Conservation (phyloP, 2,888 invertebrate genomes). For the Cataglyphis altisquamis region DNA sequence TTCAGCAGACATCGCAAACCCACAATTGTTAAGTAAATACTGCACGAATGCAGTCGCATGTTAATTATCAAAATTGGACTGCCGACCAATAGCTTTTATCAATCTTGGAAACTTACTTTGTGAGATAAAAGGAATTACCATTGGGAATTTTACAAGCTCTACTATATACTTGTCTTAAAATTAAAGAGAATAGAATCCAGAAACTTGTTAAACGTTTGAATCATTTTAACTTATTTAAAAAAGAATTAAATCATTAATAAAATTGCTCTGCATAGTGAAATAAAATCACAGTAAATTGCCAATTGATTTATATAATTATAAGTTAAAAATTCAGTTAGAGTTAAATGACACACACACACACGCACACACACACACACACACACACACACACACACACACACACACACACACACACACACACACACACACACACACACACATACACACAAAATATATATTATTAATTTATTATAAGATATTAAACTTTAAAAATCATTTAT, state of each 20-base stretch:
- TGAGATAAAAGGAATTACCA: conserved; percentile 50
- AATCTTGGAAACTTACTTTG: conserved; percentile 42
- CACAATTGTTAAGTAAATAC: conserved; percentile 53
- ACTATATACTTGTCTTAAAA: conserved; percentile 30
- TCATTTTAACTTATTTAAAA: conserved; percentile 38
- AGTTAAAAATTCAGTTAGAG: conserved; percentile 1
- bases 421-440: too few relatives aligned
- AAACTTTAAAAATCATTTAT: not conserved
- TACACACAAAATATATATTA: not conserved
- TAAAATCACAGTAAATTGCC: not conserved
- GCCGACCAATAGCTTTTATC: conserved; percentile 29
- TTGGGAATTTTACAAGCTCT: conserved; percentile 48
- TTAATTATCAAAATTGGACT: conserved; percentile 54
- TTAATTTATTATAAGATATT: not conserved
- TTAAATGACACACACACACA: not conserved
- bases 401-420: not conserved
- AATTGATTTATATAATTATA: not conserved
- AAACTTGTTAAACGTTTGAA: conserved; percentile 46
- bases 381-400: too few relatives aligned
- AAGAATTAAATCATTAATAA: conserved; percentile 41
- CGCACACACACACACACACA: too few relatives aligned
- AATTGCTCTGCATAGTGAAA: conserved; percentile 7
- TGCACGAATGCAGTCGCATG: conserved; percentile 39
- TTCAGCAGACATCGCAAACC: conserved; percentile 38
- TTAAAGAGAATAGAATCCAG: conserved; percentile 44